These are phyloP conservation scores for Orchestia grillus DNA, from an alignment of 1,140 invertebrate species.

Conservation along the genomic window DNA sequence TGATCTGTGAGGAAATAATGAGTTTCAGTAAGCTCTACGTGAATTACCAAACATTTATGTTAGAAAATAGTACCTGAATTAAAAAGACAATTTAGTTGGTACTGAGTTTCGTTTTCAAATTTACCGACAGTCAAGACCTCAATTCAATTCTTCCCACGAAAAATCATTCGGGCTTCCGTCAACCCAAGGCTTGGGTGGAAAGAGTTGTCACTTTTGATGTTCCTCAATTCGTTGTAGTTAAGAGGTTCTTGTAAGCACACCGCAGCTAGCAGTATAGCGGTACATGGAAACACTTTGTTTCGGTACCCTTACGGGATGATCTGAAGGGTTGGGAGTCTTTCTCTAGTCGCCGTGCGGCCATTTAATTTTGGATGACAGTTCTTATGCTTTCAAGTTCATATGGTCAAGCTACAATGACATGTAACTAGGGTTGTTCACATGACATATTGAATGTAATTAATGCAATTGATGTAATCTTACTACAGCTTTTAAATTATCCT, in stretches of 20 bases:
- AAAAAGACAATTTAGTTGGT: background rate
- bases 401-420: background rate
- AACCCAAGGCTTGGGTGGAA: background rate
- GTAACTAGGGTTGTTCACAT: background rate
- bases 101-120: background rate
- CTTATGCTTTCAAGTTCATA: background rate
- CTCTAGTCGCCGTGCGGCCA: background rate
- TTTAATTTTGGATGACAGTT: background rate
- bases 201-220: no score
- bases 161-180: background rate
- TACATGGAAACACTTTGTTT: background rate
- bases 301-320: background rate
- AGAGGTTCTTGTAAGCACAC: no score
- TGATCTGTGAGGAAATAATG: background rate
- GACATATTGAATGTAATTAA: no score
- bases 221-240: no score
- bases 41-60: background rate
- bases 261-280: no score
- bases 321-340: background rate
- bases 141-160: background rate
- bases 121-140: no score
- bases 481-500: no score
- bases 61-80: background rate
- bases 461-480: no score
- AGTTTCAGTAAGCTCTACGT: background rate